Evolutionary conservation across 2,797 vertebrate genomes (phyloP), one percentile per base, ranked within the genome.

Genomic region (Anableps anableps): DNA sequence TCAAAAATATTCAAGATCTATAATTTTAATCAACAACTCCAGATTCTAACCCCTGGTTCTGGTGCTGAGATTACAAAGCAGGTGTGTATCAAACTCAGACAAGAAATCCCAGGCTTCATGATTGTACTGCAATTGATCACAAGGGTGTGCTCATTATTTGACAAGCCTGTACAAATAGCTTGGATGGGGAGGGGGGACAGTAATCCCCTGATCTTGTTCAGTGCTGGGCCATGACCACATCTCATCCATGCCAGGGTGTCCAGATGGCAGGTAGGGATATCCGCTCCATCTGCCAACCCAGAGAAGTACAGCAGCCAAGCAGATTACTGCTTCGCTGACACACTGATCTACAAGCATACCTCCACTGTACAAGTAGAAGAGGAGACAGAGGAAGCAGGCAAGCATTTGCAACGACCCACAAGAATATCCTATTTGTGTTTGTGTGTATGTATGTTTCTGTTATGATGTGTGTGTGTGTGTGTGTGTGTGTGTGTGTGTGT

Each of bases 261-360:
- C 96, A 96, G 96, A 96, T 96, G 95, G 95, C 85, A 80, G 86
- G 82, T 83, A 93, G 91, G 92, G 92, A 95, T 94, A 95, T 94
- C 91, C 89, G 74, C 84, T 90, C 95, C 96, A 96, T 96, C 96
- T 96, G 96, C 92, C 95, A 95, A 88, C 88, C 91, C 88, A 71
- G 86, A 93, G 93, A 90, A 86, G 89, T 91, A 81, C 89, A 85
- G 88, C 74, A 74, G 87, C 93, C 93, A 92, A 95, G 92, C 90
- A 92, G 94, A 94, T 93, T 95, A 94, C 84, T 74, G 87, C 88
- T 89, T 90, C 80, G 43, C 91, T 91, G 93, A 93, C 89, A 95
- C 92, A 94, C 93, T 94, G 94, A 95, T 95, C 94, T 93, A 95
- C 90, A 91, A 88, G 82, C 92, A 87, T 78, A 89, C 83, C 88